These are phyloP conservation scores for Proisotoma minuta DNA, from an alignment of 2,888 invertebrate species.

Conservation along the genomic window DNA sequence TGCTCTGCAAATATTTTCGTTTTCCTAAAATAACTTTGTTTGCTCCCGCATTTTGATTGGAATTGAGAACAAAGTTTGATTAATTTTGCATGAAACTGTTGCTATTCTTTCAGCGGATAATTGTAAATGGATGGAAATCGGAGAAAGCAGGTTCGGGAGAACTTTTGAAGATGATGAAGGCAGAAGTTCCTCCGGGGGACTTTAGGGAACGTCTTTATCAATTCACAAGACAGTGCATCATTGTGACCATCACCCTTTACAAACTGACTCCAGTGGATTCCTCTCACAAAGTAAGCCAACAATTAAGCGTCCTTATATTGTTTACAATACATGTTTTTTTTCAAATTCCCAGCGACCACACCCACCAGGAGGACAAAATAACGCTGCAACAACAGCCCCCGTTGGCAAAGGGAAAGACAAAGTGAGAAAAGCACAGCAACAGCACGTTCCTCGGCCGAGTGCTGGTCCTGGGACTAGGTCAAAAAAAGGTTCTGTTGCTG, in stretches of 20 bases:
- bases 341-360: too few relatives aligned
- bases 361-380: neutral
- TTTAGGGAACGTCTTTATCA: conserved; percentile 33
- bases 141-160: conserved; percentile 21
- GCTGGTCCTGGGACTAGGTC: neutral
- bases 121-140: conserved; percentile 17
- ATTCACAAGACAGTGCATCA: conserved; percentile 20
- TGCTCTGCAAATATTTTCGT: neutral
- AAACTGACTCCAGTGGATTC: conserved; percentile 23
- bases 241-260: conserved; percentile 30
- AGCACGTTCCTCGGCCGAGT: too few relatives aligned
- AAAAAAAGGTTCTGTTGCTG: neutral
- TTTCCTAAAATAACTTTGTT: neutral
- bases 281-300: too few relatives aligned
- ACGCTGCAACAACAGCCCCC: neutral
- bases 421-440: neutral
- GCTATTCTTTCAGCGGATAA: conserved; percentile 11
- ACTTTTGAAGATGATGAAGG: conserved; percentile 19
- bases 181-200: conserved; percentile 22
- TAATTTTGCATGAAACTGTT: neutral
- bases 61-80: neutral
- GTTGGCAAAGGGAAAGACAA: neutral
- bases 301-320: too few relatives aligned
- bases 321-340: too few relatives aligned
- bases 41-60: too few relatives aligned